phyloP scores from a whole-genome alignment of 2,797 vertebrate species.

The Tangara arthus region DNA sequence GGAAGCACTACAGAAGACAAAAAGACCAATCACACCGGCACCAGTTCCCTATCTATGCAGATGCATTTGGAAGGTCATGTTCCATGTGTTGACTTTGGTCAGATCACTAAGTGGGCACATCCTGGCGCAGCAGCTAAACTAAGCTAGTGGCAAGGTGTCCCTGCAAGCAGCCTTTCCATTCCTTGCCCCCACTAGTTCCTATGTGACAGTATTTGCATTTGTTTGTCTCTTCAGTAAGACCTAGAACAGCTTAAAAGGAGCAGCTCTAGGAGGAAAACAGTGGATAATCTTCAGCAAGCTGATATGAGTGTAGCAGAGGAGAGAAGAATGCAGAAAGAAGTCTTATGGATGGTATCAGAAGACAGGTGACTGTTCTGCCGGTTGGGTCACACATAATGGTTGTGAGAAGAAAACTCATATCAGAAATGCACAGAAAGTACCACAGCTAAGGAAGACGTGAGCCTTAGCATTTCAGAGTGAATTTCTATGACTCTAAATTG shows the following conservation, averaged over 20 bases:
- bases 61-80: background rate
- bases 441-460: background rate
- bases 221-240: background rate
- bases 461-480: background rate
- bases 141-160: background rate
- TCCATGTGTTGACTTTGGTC: background rate
- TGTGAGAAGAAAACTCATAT: background rate
- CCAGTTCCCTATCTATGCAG: background rate
- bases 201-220: background rate
- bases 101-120: background rate
- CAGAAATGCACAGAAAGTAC: background rate
- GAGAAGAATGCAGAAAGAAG: background rate
- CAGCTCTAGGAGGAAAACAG: background rate
- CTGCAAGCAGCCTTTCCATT: background rate
- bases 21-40: background rate
- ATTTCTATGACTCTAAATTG: background rate
- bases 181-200: background rate
- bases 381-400: background rate
- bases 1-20: background rate
- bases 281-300: background rate
- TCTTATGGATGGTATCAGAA: background rate
- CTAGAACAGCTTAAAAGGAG: background rate
- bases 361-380: background rate
- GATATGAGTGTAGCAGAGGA: background rate
- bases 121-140: background rate